Evolutionary conservation across 2,888 invertebrate genomes (phyloP), one percentile per base, ranked within the genome.

Genomic region (Biston stratarius): DNA sequence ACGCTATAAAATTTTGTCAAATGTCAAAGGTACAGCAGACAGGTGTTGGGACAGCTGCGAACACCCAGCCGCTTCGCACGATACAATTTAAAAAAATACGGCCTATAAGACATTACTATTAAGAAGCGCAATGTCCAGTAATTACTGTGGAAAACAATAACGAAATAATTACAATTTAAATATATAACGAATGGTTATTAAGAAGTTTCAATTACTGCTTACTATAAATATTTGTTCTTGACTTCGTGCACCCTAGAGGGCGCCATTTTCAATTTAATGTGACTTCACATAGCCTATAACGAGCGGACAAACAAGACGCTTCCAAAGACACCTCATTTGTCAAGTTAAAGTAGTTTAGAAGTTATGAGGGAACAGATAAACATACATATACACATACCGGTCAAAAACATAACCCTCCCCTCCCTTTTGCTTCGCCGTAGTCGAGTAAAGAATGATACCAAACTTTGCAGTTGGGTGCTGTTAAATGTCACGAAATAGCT

Each of bases 11-110:
- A 73, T 69, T 74, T 77, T 73, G 77, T 73, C 76, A 87, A 92
- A 92, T 91, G 92, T 89, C 91, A 91, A 83, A 91, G 88, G 87
- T 87, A 85, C 86, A 83, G 82, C 74, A 78, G 76, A 81, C 81
- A 72, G 91, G 91, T 91, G 78, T 65, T 14, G 49, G 64, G 69
- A 65, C 74, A 74, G 74, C 73, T 69, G 64, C 70, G 67, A 47
- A 53, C 88, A 87, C 89, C 84, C 64, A 73, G 72, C 71, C 70
- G 74, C 73, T 11, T 24, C 73, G 52, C 67, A 59, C 59, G 81
- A 75, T 74, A 72, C 74, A 74, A 77, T 77, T 70, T 79, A 74
- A 80, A 79, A 75, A 77, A 78, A 79, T 76, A 81, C 74, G 68
- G 74, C 61, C 70, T 67, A 74, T 74, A 72, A 77, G 76, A 80